These are phyloP conservation scores for Dryadula phaetusa DNA, from an alignment of 2,888 invertebrate species.

Conservation along the genomic window DNA sequence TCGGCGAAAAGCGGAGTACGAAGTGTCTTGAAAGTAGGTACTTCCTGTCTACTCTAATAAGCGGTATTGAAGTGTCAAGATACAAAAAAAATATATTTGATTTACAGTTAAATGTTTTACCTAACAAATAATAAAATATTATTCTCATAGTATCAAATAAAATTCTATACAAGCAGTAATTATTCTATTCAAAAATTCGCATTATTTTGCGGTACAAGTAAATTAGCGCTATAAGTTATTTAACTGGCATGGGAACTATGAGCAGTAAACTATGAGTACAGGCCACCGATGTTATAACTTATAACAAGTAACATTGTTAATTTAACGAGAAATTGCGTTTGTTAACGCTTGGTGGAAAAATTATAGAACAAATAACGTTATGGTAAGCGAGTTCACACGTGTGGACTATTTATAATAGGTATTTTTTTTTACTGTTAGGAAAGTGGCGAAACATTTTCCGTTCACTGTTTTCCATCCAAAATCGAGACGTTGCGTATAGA, in stretches of 20 bases:
- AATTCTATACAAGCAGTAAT: background rate
- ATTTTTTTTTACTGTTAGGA: background rate
- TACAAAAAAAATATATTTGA: no score
- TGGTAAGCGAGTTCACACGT: slow-evolving; percentile 10
- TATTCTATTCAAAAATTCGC: background rate
- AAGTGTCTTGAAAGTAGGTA: no score
- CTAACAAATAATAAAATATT: no score
- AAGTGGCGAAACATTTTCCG: no score
- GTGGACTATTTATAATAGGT: background rate
- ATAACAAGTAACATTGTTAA: slow-evolving; percentile 27
- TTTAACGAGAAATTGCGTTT: slow-evolving; percentile 22
- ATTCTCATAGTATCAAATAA: no score
- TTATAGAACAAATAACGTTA: slow-evolving; percentile 28
- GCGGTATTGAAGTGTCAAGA: no score
- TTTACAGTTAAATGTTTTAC: no score
- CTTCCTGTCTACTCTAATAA: no score
- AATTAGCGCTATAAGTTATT: background rate
- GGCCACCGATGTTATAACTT: slow-evolving; percentile 4
- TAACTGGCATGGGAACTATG: background rate
- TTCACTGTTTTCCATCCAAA: no score
- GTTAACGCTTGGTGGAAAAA: slow-evolving; percentile 29
- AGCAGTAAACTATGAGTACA: background rate
- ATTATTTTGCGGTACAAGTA: background rate
- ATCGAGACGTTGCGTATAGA: no score
- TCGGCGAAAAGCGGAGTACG: no score